Evolutionary conservation across 2,797 vertebrate species (phyloP).

Genomic region (Petrocephalus sullivani): DNA sequence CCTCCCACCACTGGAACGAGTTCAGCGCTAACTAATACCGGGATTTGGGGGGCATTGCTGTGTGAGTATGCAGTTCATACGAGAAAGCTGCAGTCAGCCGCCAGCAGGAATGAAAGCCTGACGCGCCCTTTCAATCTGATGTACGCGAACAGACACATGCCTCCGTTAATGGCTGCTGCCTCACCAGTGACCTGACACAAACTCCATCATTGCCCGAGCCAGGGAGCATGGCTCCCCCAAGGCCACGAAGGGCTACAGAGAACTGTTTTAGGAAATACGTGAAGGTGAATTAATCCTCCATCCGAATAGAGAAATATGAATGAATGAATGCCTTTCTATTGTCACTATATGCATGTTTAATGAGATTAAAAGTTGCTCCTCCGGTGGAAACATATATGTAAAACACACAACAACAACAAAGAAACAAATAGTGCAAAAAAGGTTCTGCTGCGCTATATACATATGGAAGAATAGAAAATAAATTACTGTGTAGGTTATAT

Average conservation of each 20-base stretch:
- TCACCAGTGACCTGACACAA: not conserved
- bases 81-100: not conserved
- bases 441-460: no score
- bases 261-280: not conserved
- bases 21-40: not conserved
- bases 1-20: not conserved
- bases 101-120: not conserved
- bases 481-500: no score
- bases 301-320: no score
- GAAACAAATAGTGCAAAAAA: no score
- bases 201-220: not conserved
- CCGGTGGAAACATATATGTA: no score
- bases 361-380: no score
- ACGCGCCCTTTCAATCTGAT: not conserved
- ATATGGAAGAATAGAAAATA: no score
- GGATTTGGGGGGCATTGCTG: not conserved
- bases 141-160: not conserved
- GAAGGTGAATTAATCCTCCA: not conserved
- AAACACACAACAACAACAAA: no score
- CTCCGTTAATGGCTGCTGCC: not conserved
- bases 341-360: no score
- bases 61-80: not conserved
- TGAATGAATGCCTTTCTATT: no score
- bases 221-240: not conserved
- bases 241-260: not conserved